Conservation (phyloP, 2,113 vertebrate species). For the Patagioenas fasciata region DNA sequence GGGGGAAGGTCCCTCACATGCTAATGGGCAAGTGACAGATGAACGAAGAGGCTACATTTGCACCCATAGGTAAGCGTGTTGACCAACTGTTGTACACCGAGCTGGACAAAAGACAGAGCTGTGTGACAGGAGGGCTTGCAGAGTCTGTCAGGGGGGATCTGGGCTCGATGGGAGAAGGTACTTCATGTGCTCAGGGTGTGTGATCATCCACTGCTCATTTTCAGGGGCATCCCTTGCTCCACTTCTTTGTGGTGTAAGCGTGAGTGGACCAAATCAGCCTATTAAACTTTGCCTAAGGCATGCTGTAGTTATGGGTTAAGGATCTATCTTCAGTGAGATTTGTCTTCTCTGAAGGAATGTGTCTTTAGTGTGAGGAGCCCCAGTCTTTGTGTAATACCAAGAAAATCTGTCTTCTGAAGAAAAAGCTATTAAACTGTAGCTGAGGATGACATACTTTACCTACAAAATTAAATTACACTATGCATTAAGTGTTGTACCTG, state of each 20-base stretch:
- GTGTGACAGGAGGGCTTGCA: accelerated
- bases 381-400: background rate
- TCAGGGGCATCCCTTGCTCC: background rate
- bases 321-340: background rate
- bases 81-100: accelerated
- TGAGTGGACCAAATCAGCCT: background rate
- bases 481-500: background rate
- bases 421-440: background rate
- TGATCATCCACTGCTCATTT: background rate
- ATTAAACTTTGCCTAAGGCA: background rate
- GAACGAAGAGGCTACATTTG: background rate
- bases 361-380: background rate
- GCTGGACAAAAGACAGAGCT: background rate
- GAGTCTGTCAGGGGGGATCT: background rate
- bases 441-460: background rate
- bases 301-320: accelerated
- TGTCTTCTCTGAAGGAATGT: background rate
- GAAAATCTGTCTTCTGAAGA: background rate
- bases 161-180: background rate
- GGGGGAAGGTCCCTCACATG: background rate
- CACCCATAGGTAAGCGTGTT: accelerated
- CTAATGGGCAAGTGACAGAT: background rate
- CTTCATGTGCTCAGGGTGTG: background rate
- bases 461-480: background rate
- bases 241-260: background rate